Evolutionary conservation across 2,113 vertebrate genomes (phyloP).

Genomic region (Cercocebus atys): DNA sequence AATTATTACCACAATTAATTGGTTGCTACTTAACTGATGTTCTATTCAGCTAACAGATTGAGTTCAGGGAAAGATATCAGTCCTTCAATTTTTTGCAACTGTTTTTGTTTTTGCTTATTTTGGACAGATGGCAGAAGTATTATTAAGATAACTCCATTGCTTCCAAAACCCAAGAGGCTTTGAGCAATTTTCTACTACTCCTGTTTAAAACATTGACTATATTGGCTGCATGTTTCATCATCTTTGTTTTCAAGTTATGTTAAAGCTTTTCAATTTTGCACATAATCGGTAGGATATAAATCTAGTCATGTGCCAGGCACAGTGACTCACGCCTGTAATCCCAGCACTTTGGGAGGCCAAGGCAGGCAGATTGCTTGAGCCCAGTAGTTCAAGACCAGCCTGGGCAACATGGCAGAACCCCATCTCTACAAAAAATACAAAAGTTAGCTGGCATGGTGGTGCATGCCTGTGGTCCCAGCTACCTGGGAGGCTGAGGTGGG

Average conservation of each 20-base stretch:
- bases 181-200: slow-evolving; percentile 1
- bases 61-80: neutral
- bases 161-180: slow-evolving; percentile 33
- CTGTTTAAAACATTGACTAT: slow-evolving; percentile 67
- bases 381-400: no score
- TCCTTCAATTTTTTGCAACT: neutral
- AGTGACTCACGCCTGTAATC: no score
- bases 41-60: slow-evolving; percentile 55
- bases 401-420: no score
- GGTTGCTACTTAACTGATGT: slow-evolving; percentile 27
- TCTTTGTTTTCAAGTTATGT: slow-evolving; percentile 61
- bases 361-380: no score
- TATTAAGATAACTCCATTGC: slow-evolving; percentile 2
- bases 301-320: slow-evolving; percentile 43
- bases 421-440: no score
- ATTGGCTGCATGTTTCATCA: slow-evolving; percentile 67
- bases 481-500: no score
- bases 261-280: slow-evolving; percentile 52
- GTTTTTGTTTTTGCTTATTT: neutral
- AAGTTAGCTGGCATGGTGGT: no score
- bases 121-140: neutral
- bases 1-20: slow-evolving; percentile 41
- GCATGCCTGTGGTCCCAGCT: no score
- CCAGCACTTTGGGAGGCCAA: no score
- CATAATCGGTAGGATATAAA: slow-evolving; percentile 50